These are phyloP conservation scores for Scyliorhinus canicula DNA, from an alignment of 2,797 vertebrate species.

Conservation along the genomic window DNA sequence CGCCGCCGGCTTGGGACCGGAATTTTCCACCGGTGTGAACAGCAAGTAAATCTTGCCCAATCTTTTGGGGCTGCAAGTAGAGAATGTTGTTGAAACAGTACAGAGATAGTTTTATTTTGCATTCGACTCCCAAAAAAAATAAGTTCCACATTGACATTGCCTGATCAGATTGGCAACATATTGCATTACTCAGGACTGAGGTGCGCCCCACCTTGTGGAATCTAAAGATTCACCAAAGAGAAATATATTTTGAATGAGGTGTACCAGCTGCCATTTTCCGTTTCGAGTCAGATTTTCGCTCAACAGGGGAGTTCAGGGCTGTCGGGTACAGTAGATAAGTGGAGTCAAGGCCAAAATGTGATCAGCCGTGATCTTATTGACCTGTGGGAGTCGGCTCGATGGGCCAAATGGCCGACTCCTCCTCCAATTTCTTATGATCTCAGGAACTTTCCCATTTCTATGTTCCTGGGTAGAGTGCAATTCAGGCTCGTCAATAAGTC, in stretches of 20 bases:
- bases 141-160: neutral
- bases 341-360: too few species aligned
- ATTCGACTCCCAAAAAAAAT: neutral
- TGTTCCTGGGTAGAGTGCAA: too few species aligned
- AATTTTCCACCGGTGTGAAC: too few species aligned
- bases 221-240: neutral
- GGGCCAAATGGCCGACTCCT: too few species aligned
- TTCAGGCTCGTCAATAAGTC: neutral
- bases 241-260: neutral
- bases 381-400: too few species aligned
- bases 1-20: too few species aligned
- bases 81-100: neutral
- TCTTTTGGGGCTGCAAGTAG: neutral
- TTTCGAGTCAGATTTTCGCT: neutral
- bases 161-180: neutral
- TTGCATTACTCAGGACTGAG: neutral
- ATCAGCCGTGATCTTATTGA: too few species aligned
- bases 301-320: too few species aligned
- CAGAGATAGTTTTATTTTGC: neutral
- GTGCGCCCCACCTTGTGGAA: neutral
- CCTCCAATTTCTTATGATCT: too few species aligned
- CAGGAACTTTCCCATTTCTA: too few species aligned
- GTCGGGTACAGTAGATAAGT: too few species aligned
- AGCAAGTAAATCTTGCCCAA: too few species aligned
- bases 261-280: neutral